Evolutionary conservation across 53 echinoderm and acorn worm species (phyloP).

Genomic region (Paracentrotus lividus): DNA sequence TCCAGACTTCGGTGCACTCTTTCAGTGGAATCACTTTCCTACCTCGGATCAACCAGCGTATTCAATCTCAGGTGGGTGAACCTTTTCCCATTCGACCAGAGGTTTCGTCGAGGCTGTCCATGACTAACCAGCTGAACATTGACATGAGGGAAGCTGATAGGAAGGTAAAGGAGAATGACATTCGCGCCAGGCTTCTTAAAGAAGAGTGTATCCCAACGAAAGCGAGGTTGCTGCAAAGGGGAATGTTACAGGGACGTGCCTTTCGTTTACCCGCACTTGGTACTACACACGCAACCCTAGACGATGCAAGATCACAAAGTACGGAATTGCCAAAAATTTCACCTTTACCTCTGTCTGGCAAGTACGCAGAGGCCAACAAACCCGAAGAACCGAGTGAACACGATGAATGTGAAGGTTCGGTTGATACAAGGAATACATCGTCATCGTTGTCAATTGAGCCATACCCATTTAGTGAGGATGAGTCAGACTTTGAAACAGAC

Average conservation of each 20-base stretch:
- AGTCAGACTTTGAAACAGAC: not conserved
- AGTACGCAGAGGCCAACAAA: not conserved
- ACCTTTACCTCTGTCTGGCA: not conserved
- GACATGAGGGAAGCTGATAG: constrained; percentile 6
- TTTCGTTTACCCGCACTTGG: constrained; percentile 40
- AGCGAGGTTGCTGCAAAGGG: not conserved
- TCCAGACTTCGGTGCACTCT: constrained; percentile 8
- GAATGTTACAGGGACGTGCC: not conserved
- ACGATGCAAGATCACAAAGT: too few species aligned
- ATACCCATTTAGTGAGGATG: constrained; percentile 22
- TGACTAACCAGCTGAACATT: not conserved
- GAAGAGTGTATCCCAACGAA: not conserved
- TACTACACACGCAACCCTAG: not conserved
- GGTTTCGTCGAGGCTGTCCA: not conserved
- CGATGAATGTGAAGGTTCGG: not conserved
- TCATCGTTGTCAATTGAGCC: constrained; percentile 44
- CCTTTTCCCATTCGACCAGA: constrained; percentile 47
- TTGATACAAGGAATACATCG: constrained; percentile 11
- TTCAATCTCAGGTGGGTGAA: not conserved
- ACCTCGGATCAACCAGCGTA: not conserved
- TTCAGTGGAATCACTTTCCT: not conserved
- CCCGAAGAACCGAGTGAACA: not conserved
- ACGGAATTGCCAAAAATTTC: too few species aligned
- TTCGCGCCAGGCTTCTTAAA: not conserved
- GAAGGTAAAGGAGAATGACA: not conserved